A percentile compares a stretch with the other conserved stretches of the same genome.
phyloP scores from a whole-genome alignment of 1,140 invertebrate genomes.

The Aradophagus sp. region DNA sequence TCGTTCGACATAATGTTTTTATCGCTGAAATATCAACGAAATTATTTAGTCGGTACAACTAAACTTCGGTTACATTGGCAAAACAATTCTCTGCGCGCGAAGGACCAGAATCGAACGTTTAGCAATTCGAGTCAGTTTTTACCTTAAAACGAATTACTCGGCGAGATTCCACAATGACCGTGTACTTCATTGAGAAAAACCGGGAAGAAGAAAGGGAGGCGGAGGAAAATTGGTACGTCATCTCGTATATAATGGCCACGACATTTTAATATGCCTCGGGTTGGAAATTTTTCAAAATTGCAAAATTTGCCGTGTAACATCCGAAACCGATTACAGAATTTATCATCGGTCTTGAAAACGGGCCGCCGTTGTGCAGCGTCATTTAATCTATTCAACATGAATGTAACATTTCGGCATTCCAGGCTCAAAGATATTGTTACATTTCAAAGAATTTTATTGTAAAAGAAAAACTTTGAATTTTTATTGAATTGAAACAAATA shows the following conservation, averaged over 20 bases:
- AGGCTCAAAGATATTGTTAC: too few species aligned
- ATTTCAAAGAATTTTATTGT: too few species aligned
- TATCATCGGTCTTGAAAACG: slow-evolving; percentile 43
- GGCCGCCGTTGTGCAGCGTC: slow-evolving; percentile 30
- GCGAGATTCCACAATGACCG: slow-evolving; percentile 33
- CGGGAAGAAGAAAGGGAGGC: slow-evolving; percentile 25
- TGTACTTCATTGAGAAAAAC: slow-evolving; percentile 48
- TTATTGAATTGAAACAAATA: too few species aligned
- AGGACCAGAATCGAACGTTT: too few species aligned
- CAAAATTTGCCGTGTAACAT: slow-evolving; percentile 64
- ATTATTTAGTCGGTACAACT: too few species aligned
- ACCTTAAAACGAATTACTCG: slow-evolving; percentile 14
- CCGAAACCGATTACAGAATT: slow-evolving; percentile 65
- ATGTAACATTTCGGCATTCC: slow-evolving; percentile 1
- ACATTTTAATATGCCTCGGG: slow-evolving; percentile 57
- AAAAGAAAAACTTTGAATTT: too few species aligned
- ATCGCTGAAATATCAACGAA: too few species aligned
- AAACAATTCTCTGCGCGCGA: too few species aligned
- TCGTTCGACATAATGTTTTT: too few species aligned
- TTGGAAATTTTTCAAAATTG: slow-evolving; percentile 52
- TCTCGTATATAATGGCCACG: slow-evolving; percentile 38
- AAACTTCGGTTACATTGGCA: too few species aligned
- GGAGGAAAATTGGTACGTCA: slow-evolving; percentile 49
- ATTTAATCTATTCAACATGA: slow-evolving; percentile 26
- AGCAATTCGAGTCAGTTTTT: neutral